phyloP scores from a whole-genome alignment of 1,140 invertebrate genomes.

The Lordiphosa stackelbergi region DNA sequence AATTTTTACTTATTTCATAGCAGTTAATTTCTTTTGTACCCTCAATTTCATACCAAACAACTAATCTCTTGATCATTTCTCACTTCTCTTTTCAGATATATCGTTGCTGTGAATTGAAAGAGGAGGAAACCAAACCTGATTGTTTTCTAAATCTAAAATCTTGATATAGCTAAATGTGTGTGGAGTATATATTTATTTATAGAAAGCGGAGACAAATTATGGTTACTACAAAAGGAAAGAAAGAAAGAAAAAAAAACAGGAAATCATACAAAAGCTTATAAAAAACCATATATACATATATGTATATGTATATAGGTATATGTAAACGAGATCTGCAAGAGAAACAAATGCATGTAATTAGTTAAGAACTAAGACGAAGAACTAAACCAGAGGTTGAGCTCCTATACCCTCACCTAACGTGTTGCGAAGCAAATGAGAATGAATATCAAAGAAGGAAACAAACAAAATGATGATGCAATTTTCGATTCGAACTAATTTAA shows the following conservation, averaged over 20 bases:
- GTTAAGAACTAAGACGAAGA: slow-evolving; percentile 71
- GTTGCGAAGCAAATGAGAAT: slow-evolving; percentile 54
- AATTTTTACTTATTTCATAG: no score
- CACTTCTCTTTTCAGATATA: slow-evolving; percentile 53
- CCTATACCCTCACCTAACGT: no score
- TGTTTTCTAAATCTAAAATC: slow-evolving; percentile 61
- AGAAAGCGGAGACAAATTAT: slow-evolving; percentile 68
- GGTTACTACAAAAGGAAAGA: slow-evolving; percentile 63
- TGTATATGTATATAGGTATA: slow-evolving; percentile 28
- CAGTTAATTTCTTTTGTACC: background rate
- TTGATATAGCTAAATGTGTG: slow-evolving; percentile 73
- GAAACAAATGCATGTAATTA: slow-evolving; percentile 57
- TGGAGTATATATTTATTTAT: slow-evolving; percentile 62
- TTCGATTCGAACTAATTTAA: slow-evolving; percentile 44
- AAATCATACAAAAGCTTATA: slow-evolving; percentile 59
- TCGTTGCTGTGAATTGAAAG: slow-evolving; percentile 73
- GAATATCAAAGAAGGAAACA: slow-evolving; percentile 43
- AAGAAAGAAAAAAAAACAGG: slow-evolving; percentile 41
- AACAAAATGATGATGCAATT: slow-evolving; percentile 36
- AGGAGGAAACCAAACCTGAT: slow-evolving; percentile 60
- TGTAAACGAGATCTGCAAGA: slow-evolving; percentile 14
- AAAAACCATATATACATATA: slow-evolving; percentile 61
- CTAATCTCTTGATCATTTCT: slow-evolving; percentile 4
- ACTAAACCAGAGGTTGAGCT: no score
- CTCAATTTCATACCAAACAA: slow-evolving; percentile 1